Conservation (phyloP, 2,888 invertebrate species). For the Saturnia japonica region DNA sequence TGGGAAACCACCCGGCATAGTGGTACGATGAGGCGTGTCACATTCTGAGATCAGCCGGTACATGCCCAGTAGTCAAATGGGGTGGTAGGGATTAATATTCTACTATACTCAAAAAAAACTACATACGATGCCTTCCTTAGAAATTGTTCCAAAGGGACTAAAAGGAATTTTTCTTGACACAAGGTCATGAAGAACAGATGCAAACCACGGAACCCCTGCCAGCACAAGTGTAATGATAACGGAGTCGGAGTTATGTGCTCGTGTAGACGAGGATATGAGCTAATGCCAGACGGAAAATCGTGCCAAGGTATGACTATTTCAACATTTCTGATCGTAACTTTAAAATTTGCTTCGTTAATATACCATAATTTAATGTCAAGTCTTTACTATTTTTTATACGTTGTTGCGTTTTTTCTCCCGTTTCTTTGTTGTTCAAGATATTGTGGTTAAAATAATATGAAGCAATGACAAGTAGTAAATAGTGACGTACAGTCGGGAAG, state of each 20-base stretch:
- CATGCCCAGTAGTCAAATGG: too few relatives aligned
- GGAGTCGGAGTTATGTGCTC: conserved; percentile 86
- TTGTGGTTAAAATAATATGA: too few relatives aligned
- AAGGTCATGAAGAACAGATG: conserved; percentile 79
- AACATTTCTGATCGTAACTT: not conserved
- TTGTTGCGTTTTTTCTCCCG: too few relatives aligned
- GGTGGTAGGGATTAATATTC: too few relatives aligned
- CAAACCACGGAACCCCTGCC: conserved; percentile 85
- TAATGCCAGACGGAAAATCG: conserved; percentile 84
- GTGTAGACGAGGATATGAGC: conserved; percentile 86
- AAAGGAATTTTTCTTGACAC: conserved; percentile 26
- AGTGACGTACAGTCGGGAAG: too few relatives aligned
- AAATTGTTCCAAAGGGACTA: not conserved
- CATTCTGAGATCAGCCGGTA: not conserved
- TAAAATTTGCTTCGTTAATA: not conserved
- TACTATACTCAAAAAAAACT: too few relatives aligned
- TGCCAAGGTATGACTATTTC: conserved; percentile 79
- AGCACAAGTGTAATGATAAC: conserved; percentile 88
- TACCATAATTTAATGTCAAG: too few relatives aligned
- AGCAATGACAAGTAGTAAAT: too few relatives aligned
- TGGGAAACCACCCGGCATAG: not conserved
- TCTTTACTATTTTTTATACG: too few relatives aligned
- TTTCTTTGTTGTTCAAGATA: too few relatives aligned
- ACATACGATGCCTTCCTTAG: not conserved
- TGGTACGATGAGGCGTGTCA: not conserved